Evolutionary conservation across 2,113 vertebrate genomes (phyloP).

Genomic region (Cryptoleucopteryx plumbea): DNA sequence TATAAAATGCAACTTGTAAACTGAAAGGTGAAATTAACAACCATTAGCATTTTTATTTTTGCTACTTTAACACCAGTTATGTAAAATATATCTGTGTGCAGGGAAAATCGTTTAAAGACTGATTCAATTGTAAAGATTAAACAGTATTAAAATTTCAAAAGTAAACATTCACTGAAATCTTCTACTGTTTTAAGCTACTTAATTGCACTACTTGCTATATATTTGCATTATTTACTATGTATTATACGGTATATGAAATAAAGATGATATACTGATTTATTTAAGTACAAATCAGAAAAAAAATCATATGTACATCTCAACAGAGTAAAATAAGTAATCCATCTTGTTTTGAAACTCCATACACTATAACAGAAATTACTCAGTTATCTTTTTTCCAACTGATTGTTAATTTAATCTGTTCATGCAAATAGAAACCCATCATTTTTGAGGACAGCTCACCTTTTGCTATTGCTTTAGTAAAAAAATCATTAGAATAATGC

Average conservation of each 20-base stretch:
- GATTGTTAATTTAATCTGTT: not conserved
- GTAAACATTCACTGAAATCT: not conserved
- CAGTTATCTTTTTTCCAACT: not conserved
- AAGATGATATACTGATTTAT: not conserved
- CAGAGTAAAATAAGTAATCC: not conserved
- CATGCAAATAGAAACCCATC: not conserved
- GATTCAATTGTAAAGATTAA: not conserved
- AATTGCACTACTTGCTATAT: not conserved
- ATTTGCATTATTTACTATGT: not conserved
- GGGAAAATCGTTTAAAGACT: not conserved
- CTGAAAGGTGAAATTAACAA: not conserved
- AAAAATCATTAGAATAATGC: not conserved
- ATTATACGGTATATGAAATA: not conserved
- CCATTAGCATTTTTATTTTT: not conserved
- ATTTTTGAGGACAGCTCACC: not conserved
- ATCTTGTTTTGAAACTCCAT: not conserved
- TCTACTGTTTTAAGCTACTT: not conserved
- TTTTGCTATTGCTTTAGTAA: not conserved
- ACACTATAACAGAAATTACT: not conserved
- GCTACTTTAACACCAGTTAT: not conserved
- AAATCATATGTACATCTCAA: not conserved
- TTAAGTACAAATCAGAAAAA: not conserved
- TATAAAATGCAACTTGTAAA: accelerated
- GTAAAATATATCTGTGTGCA: not conserved
- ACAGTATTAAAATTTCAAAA: not conserved